Evolutionary conservation across 1,140 invertebrate genomes (phyloP), one percentile per base, ranked within the genome.

Genomic region (Pectinophora gossypiella): DNA sequence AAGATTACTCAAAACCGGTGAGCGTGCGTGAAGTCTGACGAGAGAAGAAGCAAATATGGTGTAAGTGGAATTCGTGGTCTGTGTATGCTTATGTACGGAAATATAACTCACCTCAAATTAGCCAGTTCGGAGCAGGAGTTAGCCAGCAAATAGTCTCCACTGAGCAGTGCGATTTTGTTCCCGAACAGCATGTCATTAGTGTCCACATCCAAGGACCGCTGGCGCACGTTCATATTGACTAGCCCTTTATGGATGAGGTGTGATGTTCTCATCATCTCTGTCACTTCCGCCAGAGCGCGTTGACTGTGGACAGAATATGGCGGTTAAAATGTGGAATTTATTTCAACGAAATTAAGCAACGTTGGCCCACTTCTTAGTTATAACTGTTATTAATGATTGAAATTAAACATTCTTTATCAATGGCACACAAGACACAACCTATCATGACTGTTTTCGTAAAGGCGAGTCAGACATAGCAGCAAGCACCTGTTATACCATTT

Each of bases 181-280:
- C 97, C 97, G 88, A 97, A 97, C 44, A 95, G 93, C 93, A 98
- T 95, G 73, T 97, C 95, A 51, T 91, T 90, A 3, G 86, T 76
- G 1, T 78, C 78, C 16, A 83, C 80, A 7, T 76, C 64, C 1
- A 75, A 77, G 21, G 86, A 76, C 56, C 91, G 89, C 44, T 90
- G 82, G 13, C 89, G 79, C 7, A 89, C 84, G 67, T 93, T 91
- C 67, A 97, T 91, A 76, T 98, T 97, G 0, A 97, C 94, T 21
- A 98, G 91, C 16, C 92, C 95, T 88, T 97, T 97, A 81, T 99
- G 98, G 9, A 99, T 95, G 40, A 99, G 88, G 85, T 98, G 96
- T 50, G 97, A 97, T 9, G 96, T 98, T 42, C 98, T 92, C 56
- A 99, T 99, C 97, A 99, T 99, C 89, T 99, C 98, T 0, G 96